A percentile compares a stretch with the other conserved stretches of the same genome.
These are phyloP conservation scores for Polyommatus iphigenia DNA, from an alignment of 2,888 invertebrate genomes.

Conservation along the genomic window DNA sequence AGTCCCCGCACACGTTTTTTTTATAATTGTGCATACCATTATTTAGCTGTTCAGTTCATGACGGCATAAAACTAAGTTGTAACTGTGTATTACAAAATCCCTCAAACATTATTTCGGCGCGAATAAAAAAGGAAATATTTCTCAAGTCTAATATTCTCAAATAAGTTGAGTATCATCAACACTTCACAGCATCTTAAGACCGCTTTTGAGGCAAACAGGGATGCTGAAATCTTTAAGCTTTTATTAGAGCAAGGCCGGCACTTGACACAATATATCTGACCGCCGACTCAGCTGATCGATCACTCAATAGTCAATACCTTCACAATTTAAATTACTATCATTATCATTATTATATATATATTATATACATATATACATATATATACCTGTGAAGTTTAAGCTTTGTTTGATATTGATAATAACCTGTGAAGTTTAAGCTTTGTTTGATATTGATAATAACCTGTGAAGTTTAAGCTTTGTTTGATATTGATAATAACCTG, in stretches of 20 bases:
- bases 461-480: too few relatives aligned
- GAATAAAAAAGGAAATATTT: conserved; percentile 29
- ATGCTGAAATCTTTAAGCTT: conserved; percentile 70
- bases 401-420: too few relatives aligned
- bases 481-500: too few relatives aligned
- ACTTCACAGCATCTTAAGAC: conserved; percentile 41
- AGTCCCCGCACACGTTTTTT: too few relatives aligned
- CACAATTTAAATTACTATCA: conserved; percentile 1
- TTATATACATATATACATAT: too few relatives aligned
- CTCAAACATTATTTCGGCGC: conserved; percentile 27
- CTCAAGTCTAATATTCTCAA: conserved; percentile 28
- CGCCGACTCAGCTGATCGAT: conserved; percentile 76
- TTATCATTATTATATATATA: not conserved
- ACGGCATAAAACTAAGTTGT: too few relatives aligned
- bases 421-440: too few relatives aligned
- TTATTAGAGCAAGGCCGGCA: conserved; percentile 77
- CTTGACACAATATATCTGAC: conserved; percentile 72
- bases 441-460: too few relatives aligned
- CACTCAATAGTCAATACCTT: conserved; percentile 45
- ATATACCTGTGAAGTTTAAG: too few relatives aligned
- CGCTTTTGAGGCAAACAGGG: conserved; percentile 48
- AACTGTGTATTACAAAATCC: too few relatives aligned
- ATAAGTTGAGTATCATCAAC: conserved; percentile 40
- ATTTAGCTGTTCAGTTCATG: too few relatives aligned
- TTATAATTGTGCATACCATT: too few relatives aligned